These are phyloP conservation scores for Suricata suricatta DNA, from an alignment of 2,113 vertebrate species.

Conservation along the genomic window DNA sequence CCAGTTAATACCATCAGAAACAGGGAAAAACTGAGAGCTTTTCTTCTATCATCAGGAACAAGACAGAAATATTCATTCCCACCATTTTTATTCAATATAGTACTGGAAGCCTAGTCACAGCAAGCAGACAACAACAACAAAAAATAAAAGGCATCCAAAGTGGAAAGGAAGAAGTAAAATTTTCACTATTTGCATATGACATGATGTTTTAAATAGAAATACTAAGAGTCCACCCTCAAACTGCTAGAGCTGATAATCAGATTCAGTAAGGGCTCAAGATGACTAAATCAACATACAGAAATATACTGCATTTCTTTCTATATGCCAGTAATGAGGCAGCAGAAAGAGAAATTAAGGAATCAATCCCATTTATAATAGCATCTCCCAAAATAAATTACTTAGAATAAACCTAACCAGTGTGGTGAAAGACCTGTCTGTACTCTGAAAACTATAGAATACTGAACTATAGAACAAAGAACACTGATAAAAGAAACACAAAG, in stretches of 20 bases:
- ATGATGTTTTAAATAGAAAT: neutral
- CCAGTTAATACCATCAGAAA: neutral
- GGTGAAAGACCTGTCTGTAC: neutral
- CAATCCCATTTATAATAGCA: neutral
- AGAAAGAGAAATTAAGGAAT: neutral
- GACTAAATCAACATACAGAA: neutral
- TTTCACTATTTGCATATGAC: neutral
- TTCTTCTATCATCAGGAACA: neutral
- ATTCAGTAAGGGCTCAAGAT: neutral
- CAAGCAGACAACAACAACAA: neutral
- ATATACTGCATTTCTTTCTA: neutral
- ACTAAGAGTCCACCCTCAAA: neutral
- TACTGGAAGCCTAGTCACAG: neutral
- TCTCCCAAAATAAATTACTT: too few species aligned
- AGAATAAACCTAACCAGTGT: neutral
- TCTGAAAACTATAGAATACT: neutral
- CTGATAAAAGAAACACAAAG: neutral
- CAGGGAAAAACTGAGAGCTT: neutral
- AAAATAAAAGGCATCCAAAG: neutral
- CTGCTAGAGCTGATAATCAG: neutral
- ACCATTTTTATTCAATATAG: neutral
- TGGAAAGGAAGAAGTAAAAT: neutral
- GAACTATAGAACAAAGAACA: neutral
- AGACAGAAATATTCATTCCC: neutral
- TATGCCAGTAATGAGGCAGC: neutral